These are phyloP conservation scores for Siphamia tubifer DNA, from an alignment of 2,113 vertebrate species.

Conservation along the genomic window DNA sequence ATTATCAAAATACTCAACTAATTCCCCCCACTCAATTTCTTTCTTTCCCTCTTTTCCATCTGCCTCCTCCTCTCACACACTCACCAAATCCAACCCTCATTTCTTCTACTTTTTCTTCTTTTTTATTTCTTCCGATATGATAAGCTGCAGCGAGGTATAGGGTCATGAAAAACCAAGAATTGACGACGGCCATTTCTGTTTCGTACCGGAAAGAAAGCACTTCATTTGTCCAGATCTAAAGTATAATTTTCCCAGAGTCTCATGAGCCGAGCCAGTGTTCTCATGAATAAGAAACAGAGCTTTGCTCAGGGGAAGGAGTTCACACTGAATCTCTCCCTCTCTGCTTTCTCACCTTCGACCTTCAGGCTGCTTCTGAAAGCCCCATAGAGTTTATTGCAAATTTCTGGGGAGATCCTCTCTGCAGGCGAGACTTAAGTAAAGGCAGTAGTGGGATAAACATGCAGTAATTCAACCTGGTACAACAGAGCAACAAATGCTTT, in stretches of 20 bases:
- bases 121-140: constrained; percentile 34
- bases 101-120: neutral
- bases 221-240: constrained; percentile 23
- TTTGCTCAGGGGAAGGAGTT: constrained; percentile 28
- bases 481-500: constrained; percentile 1
- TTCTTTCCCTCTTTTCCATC: neutral
- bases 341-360: constrained; percentile 37
- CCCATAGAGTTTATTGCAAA: constrained; percentile 47
- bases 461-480: neutral
- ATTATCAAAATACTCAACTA: constrained; percentile 62
- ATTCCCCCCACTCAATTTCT: constrained; percentile 35
- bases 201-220: constrained; percentile 1
- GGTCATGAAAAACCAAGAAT: constrained; percentile 13
- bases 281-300: constrained; percentile 62
- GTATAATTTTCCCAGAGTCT: constrained; percentile 43
- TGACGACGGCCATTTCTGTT: constrained; percentile 34
- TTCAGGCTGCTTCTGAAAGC: constrained; percentile 25
- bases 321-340: constrained; percentile 8
- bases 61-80: neutral
- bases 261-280: constrained; percentile 22
- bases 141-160: constrained; percentile 36
- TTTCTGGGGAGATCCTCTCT: constrained; percentile 51
- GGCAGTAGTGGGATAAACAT: neutral
- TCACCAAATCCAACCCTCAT: constrained; percentile 12
- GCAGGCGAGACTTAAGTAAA: constrained; percentile 7